Evolutionary conservation across 2,113 vertebrate species (phyloP).

Genomic region (Sardina pilchardus): DNA sequence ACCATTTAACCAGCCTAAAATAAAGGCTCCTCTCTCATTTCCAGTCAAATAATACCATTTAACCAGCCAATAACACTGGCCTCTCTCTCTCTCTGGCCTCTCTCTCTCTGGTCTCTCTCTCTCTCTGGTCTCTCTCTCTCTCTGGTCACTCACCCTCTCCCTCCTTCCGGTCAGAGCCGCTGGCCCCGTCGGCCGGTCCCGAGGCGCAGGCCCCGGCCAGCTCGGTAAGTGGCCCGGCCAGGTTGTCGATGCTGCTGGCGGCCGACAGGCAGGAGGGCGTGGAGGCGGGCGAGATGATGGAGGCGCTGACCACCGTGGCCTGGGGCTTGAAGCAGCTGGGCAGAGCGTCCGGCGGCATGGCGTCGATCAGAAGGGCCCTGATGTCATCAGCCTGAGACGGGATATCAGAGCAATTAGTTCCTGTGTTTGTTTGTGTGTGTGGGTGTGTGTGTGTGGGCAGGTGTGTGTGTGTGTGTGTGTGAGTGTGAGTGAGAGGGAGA

Average conservation of each 20-base stretch:
- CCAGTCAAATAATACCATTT: too few species aligned
- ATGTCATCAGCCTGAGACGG: slow-evolving; percentile 74
- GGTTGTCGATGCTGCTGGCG: slow-evolving; percentile 96
- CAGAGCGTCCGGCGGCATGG: slow-evolving; percentile 75
- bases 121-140: slow-evolving; percentile 72
- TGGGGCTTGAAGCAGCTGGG: slow-evolving; percentile 82
- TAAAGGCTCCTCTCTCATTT: too few species aligned
- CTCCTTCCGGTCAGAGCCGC: slow-evolving; percentile 86
- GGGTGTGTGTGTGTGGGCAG: neutral
- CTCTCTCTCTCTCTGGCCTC: too few species aligned
- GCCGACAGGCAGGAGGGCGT: slow-evolving; percentile 94
- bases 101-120: slow-evolving; percentile 62
- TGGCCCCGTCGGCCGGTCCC: slow-evolving; percentile 66
- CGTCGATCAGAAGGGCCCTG: slow-evolving; percentile 75
- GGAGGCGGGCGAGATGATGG: slow-evolving; percentile 94
- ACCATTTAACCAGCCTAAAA: too few species aligned
- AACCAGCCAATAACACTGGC: too few species aligned
- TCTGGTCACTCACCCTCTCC: slow-evolving; percentile 78
- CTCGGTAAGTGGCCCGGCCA: slow-evolving; percentile 85
- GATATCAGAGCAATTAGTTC: neutral
- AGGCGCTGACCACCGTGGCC: slow-evolving; percentile 92
- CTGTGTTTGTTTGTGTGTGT: neutral
- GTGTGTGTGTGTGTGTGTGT: neutral
- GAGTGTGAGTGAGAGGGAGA: neutral
- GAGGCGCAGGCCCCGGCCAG: slow-evolving; percentile 75